Conservation (phyloP, 2,888 invertebrate species). For the Mimas tiliae region DNA sequence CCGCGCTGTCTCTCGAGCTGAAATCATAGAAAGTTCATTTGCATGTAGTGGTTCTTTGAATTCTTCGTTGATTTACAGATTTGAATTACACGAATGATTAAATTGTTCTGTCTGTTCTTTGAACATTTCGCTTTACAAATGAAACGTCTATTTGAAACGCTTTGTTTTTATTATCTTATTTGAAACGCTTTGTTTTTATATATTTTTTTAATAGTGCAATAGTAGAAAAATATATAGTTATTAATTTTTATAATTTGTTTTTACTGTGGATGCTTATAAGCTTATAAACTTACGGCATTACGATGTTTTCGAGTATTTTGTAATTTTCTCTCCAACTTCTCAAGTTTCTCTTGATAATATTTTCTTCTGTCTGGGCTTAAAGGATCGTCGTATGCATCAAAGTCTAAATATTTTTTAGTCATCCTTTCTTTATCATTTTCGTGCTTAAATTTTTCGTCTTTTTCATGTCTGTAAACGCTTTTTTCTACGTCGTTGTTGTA, state of each 20-base stretch:
- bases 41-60: slow-evolving; percentile 23
- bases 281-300: slow-evolving; percentile 42
- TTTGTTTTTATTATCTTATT: too few species aligned
- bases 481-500: slow-evolving; percentile 23
- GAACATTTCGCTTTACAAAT: too few species aligned
- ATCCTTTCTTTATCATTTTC: slow-evolving; percentile 31
- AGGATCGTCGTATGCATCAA: slow-evolving; percentile 41
- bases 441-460: slow-evolving; percentile 28
- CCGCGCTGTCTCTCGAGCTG: slow-evolving; percentile 39
- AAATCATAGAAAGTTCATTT: slow-evolving; percentile 22
- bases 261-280: neutral
- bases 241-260: neutral
- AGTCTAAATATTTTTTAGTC: slow-evolving; percentile 32
- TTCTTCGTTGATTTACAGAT: neutral
- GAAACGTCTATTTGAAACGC: too few species aligned
- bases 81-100: neutral
- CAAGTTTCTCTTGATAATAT: slow-evolving; percentile 66
- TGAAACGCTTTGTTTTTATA: too few species aligned
- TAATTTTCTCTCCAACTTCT: slow-evolving; percentile 56
- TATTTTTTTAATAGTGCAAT: too few species aligned
- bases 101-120: too few species aligned
- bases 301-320: slow-evolving; percentile 41
- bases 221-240: too few species aligned
- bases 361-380: slow-evolving; percentile 57
- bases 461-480: slow-evolving; percentile 25